phyloP scores from a whole-genome alignment of 1,140 invertebrate genomes.

The Drosophila ambigua region DNA sequence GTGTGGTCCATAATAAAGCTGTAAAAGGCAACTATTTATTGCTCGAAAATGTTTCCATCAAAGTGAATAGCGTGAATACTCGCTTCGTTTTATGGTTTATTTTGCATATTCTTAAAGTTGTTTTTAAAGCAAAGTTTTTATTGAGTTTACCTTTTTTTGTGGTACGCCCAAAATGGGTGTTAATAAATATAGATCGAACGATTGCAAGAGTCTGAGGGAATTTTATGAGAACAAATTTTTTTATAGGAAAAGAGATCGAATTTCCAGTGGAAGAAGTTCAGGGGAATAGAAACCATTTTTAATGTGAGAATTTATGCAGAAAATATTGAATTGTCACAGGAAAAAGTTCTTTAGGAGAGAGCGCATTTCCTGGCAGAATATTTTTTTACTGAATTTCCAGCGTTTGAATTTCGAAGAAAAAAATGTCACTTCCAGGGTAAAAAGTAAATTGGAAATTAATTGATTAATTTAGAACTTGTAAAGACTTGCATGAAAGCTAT shows the following conservation, averaged over 20 bases:
- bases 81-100: constrained; percentile 17
- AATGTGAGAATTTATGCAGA: constrained; percentile 1
- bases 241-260: no score
- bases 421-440: no score
- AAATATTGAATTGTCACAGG: neutral
- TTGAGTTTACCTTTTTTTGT: constrained; percentile 13
- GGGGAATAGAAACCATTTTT: neutral
- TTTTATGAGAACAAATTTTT: neutral
- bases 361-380: no score
- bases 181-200: no score
- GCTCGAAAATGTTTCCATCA: constrained; percentile 45
- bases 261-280: no score
- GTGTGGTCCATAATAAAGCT: constrained; percentile 62
- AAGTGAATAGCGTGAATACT: constrained; percentile 57
- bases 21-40: constrained; percentile 69
- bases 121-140: constrained; percentile 19
- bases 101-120: constrained; percentile 19
- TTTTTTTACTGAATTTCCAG: no score
- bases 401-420: no score
- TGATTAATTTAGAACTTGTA: neutral
- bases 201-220: neutral
- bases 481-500: neutral
- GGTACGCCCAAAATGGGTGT: no score
- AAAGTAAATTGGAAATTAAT: neutral
- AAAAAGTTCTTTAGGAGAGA: no score